Base-by-base conservation (phyloP, 1,140 invertebrate species). In the Andricus grossulariae region DNA sequence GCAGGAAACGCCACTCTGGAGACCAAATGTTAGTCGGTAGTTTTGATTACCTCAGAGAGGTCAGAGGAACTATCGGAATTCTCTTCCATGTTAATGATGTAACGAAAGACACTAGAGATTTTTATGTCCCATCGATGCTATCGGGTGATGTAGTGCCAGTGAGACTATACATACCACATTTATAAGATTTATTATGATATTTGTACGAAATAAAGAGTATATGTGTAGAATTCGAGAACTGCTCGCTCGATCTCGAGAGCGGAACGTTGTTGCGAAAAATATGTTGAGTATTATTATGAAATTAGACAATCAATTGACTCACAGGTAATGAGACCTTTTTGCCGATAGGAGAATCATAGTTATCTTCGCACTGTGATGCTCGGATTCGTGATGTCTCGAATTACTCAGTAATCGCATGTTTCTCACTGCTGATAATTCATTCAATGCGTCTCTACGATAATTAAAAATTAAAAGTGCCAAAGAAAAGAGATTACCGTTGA, bases 21-120 rank as follows among this genome's bases (percentile, higher is more conserved):
- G 75, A 89, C 87, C 3, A 87, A 89, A 82, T 90, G 88, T 87
- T 89, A 83, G 85, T 80, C 66, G 60, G 72, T 51, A 60, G 25
- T 72, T 72, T 76, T 21, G 45, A 45, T 19, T 4, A 21, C n/a
- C n/a, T 18, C 16, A 2, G 52, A 54, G 18, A n/a, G 18, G 18
- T 54, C 52, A 19, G 18, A n/a, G 10, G 6, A 54, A 57, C 55
- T 71, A 78, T 73, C 72, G 79, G 66, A 79, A 73, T 52, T 80
- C 57, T 83, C 79, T 85, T 83, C 84, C 80, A 85, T 51, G 50
- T 51, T 72, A 19, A 51, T 50, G n/a, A 54, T 52, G 18, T 32
- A 15, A 19, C 8, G 19, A 70, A 57, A 66, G 25, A 71, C 13
- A 72, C 81, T 66, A 71, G 80, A 76, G 72, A 84, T 76, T 80